Percentiles rank a stretch among this genome's conserved stretches.
phyloP scores from a whole-genome alignment of 92 coral and sea anemone genomes.

The Heliopora coerulea region DNA sequence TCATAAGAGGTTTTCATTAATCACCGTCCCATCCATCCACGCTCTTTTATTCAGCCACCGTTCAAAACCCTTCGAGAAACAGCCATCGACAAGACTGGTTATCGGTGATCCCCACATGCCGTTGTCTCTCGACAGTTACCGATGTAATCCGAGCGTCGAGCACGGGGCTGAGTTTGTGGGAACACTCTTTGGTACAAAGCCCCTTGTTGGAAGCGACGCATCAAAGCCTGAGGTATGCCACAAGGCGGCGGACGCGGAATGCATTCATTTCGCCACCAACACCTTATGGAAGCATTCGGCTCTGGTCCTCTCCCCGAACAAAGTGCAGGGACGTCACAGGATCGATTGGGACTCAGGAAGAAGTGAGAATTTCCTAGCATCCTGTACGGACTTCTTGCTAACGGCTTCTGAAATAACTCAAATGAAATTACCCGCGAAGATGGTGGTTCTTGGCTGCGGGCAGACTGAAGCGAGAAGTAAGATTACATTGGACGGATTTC shows the following conservation, averaged over 20 bases:
- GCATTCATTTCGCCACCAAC: conserved; percentile 97
- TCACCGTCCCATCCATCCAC: conserved; percentile 83
- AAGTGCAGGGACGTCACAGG: conserved; percentile 54
- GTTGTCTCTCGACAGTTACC: conserved; percentile 86
- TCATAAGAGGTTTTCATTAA: conserved; percentile 76
- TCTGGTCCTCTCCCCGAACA: conserved; percentile 74
- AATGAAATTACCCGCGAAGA: conserved; percentile 74
- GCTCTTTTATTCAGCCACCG: conserved; percentile 60
- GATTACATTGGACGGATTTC: conserved; percentile 90
- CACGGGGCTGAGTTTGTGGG: conserved; percentile 97
- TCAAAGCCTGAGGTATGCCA: conserved; percentile 70
- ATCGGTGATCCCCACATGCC: conserved; percentile 96
- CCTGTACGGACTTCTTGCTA: conserved; percentile 84
- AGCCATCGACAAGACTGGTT: conserved; percentile 67
- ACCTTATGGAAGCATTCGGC: conserved; percentile 98
- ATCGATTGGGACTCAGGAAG: conserved; percentile 67
- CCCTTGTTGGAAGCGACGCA: conserved; percentile 80
- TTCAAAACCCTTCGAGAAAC: conserved; percentile 33
- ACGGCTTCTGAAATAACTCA: conserved; percentile 91
- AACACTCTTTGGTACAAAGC: conserved; percentile 81
- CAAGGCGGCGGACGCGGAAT: conserved; percentile 71
- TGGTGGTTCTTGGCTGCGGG: conserved; percentile 90
- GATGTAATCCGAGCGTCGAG: conserved; percentile 85
- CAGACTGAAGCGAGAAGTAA: conserved; percentile 82
- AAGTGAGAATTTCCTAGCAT: conserved; percentile 75